A percentile compares a stretch with the other conserved stretches of the same genome.
Evolutionary conservation across 1,140 invertebrate species (phyloP).

Genomic region (Galleria mellonella): DNA sequence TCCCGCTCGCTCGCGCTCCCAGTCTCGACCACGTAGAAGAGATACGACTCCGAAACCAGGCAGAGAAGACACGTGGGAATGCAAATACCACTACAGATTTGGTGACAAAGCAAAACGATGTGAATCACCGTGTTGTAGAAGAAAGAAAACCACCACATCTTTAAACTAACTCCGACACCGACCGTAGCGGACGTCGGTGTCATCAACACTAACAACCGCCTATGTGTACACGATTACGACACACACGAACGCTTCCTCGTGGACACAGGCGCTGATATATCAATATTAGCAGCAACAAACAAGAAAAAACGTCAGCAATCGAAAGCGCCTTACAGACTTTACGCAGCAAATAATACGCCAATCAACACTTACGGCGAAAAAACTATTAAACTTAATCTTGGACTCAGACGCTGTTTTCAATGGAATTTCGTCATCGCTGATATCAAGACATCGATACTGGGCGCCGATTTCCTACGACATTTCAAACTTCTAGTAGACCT

Average conservation of each 20-base stretch:
- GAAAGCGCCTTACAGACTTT: neutral
- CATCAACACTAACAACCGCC: conserved; percentile 6
- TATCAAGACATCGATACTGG: too few species aligned
- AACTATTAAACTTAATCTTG: neutral
- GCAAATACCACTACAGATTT: conserved; percentile 8
- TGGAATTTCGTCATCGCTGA: neutral
- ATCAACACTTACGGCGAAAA: neutral
- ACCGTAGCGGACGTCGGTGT: conserved; percentile 13
- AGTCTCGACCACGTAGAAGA: neutral
- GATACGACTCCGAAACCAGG: neutral
- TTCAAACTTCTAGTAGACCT: neutral
- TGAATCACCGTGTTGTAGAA: conserved; percentile 6
- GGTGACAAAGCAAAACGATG: conserved; percentile 9
- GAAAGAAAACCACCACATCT: conserved; percentile 4
- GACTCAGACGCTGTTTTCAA: neutral
- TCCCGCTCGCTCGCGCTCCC: conserved; percentile 1
- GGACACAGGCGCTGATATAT: conserved; percentile 16
- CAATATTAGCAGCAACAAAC: conserved; percentile 6
- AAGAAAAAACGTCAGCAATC: too few species aligned
- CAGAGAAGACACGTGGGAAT: conserved; percentile 2
- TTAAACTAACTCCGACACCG: too few species aligned
- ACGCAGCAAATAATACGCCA: neutral
- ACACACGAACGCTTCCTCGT: conserved; percentile 15
- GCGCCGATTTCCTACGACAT: too few species aligned
- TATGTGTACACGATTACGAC: conserved; percentile 12